Evolutionary conservation across 2,888 invertebrate species (phyloP).

Genomic region (Scaptomyza flava): DNA sequence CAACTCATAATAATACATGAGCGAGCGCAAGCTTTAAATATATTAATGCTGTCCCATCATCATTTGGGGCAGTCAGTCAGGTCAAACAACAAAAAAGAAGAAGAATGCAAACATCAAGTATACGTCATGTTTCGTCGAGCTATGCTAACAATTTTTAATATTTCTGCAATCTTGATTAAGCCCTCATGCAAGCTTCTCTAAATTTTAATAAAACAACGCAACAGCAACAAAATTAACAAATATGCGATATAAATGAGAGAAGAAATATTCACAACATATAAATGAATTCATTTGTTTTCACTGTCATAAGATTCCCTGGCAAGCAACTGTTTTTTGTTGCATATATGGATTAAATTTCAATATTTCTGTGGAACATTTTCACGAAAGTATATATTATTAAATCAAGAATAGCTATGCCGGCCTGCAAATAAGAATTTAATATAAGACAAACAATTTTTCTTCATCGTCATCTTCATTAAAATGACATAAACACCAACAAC

Average conservation of each 20-base stretch:
- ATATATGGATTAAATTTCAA: background rate
- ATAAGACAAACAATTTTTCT: background rate
- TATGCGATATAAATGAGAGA: background rate
- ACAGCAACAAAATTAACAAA: background rate
- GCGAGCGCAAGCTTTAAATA: conserved; percentile 16
- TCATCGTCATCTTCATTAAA: conserved; percentile 2
- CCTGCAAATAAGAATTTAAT: background rate
- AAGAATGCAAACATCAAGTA: conserved; percentile 38
- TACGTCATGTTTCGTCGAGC: conserved; percentile 49
- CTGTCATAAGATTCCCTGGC: background rate
- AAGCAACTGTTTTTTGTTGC: background rate
- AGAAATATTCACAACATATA: background rate
- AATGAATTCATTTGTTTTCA: conserved; percentile 1
- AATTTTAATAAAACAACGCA: conserved; percentile 4
- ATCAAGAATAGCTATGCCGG: background rate
- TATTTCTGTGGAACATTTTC: background rate
- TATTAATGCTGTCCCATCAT: conserved; percentile 16
- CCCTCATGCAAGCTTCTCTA: conserved; percentile 8
- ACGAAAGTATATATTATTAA: background rate
- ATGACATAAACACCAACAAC: background rate
- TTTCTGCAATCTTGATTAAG: conserved; percentile 42
- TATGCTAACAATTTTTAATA: conserved; percentile 50
- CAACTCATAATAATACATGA: conserved; percentile 20
- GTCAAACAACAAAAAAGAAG: background rate
- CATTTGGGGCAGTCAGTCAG: background rate